Conservation (phyloP, 2,888 invertebrate species). For the Panopea generosa region DNA sequence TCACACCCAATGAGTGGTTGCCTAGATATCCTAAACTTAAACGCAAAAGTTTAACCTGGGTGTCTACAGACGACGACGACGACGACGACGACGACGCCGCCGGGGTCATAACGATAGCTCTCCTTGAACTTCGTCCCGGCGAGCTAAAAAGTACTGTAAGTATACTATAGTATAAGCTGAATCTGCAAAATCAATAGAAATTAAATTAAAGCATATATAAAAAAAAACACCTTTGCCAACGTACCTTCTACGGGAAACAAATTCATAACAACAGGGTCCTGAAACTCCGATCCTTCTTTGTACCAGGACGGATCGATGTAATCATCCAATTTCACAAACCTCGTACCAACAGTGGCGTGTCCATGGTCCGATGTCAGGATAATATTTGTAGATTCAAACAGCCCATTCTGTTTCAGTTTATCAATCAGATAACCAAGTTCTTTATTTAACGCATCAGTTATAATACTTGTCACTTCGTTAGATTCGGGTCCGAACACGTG, state of each 20-base stretch:
- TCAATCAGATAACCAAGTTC: conserved; percentile 86
- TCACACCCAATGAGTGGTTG: no score
- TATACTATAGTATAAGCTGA: no score
- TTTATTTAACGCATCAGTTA: conserved; percentile 85
- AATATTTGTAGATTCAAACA: conserved; percentile 88
- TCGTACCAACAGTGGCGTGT: conserved; percentile 87
- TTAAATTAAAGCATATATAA: no score
- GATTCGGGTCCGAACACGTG: conserved; percentile 87
- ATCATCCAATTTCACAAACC: conserved; percentile 55
- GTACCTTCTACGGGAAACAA: conserved; percentile 85
- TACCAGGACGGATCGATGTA: conserved; percentile 57
- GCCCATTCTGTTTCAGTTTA: conserved; percentile 86
- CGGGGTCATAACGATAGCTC: no score
- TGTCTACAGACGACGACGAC: no score
- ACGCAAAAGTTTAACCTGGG: no score
- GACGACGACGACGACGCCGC: no score
- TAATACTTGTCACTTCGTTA: conserved; percentile 85
- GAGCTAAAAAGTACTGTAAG: no score
- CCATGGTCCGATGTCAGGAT: conserved; percentile 91
- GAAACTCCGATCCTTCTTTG: conserved; percentile 31
- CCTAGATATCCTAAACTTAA: no score
- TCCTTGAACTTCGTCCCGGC: no score
- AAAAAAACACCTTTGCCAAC: no score
- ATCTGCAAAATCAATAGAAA: no score
- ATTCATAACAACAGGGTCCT: conserved; percentile 31